Evolutionary conservation across 2,888 invertebrate species (phyloP).

Genomic region (Kuschelorhynchus macadamiae): DNA sequence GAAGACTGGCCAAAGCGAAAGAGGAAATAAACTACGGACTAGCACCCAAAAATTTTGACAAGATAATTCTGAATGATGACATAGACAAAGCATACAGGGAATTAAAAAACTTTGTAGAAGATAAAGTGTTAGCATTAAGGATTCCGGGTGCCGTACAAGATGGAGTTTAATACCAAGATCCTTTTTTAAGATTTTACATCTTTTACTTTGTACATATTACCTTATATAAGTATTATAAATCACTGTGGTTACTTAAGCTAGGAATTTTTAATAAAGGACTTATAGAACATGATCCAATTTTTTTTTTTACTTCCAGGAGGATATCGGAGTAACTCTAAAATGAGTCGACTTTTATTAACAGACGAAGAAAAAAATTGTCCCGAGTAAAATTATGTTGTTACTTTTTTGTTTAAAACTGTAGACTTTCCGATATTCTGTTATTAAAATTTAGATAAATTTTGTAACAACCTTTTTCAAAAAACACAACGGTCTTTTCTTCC

Average conservation of each 20-base stretch:
- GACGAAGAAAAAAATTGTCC: no score
- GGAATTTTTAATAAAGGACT: background rate
- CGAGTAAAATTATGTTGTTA: no score
- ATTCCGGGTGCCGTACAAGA: slow-evolving; percentile 1
- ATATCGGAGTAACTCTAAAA: no score
- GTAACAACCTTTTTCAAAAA: no score
- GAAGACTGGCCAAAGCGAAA: slow-evolving; percentile 83
- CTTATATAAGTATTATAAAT: slow-evolving; percentile 20
- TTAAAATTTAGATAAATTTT: no score
- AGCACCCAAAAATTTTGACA: slow-evolving; percentile 84
- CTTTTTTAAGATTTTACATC: slow-evolving; percentile 2
- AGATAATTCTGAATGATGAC: slow-evolving; percentile 85
- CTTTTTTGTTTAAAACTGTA: no score
- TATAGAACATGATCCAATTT: no score
- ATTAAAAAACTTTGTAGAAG: slow-evolving; percentile 77
- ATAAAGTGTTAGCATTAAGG: slow-evolving; percentile 69
- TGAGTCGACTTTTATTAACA: no score
- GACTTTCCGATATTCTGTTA: no score
- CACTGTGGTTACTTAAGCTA: background rate
- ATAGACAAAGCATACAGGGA: slow-evolving; percentile 85
- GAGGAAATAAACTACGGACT: slow-evolving; percentile 89
- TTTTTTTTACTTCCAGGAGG: no score
- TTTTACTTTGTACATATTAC: slow-evolving; percentile 12
- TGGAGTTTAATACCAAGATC: background rate
- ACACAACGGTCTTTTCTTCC: no score